phyloP scores from a whole-genome alignment of 2,113 vertebrate species.

The Nansenia antarctica region DNA sequence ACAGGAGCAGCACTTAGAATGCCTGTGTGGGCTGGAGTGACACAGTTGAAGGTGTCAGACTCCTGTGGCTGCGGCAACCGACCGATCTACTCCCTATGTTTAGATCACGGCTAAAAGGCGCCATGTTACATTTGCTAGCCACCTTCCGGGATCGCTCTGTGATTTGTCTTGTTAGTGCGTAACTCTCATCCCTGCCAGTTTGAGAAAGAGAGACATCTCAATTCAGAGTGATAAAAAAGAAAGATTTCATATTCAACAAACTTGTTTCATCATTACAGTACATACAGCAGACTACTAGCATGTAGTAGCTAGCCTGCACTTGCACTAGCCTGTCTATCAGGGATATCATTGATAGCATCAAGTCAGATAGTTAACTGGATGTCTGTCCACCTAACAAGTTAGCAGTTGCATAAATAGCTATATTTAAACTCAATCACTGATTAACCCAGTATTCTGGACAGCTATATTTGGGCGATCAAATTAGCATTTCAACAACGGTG shows the following conservation, averaged over 20 bases:
- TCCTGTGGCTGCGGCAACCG: slow-evolving; percentile 53
- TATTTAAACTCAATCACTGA: too few species aligned
- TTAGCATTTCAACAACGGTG: too few species aligned
- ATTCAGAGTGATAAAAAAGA: slow-evolving; percentile 35
- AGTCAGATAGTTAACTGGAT: neutral
- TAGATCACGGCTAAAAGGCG: slow-evolving; percentile 12
- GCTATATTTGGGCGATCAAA: too few species aligned
- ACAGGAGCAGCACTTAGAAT: slow-evolving; percentile 70
- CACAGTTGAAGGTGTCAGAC: slow-evolving; percentile 66
- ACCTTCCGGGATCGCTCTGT: slow-evolving; percentile 33
- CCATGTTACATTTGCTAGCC: slow-evolving; percentile 36
- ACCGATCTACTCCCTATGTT: slow-evolving; percentile 35
- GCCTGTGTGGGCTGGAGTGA: slow-evolving; percentile 73
- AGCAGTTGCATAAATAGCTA: too few species aligned
- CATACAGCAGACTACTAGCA: too few species aligned
- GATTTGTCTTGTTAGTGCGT: slow-evolving; percentile 54
- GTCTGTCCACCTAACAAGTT: neutral
- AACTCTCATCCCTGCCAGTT: slow-evolving; percentile 60
- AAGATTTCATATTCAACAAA: too few species aligned
- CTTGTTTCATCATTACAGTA: too few species aligned
- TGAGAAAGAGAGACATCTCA: slow-evolving; percentile 55
- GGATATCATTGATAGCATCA: too few species aligned
- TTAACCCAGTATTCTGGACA: too few species aligned
- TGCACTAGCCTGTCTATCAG: too few species aligned
- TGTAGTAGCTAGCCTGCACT: too few species aligned